phyloP scores from a whole-genome alignment of 2,113 vertebrate genomes.

The Archocentrus centrarchus region DNA sequence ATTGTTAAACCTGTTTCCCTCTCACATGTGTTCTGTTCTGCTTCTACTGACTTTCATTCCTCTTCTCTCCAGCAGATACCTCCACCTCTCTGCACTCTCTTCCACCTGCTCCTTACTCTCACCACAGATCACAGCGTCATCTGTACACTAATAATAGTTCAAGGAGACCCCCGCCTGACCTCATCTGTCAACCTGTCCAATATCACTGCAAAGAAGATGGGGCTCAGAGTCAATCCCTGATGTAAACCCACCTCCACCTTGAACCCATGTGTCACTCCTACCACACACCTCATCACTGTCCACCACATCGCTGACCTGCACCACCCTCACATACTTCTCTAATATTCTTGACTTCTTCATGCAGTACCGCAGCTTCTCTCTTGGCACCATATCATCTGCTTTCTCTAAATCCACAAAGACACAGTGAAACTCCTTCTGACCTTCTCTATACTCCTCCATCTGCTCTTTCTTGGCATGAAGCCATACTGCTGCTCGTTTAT shows the following conservation, averaged over 20 bases:
- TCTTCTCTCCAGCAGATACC: not conserved
- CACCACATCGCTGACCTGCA: not conserved
- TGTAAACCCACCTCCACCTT: not conserved
- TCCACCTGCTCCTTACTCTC: not conserved
- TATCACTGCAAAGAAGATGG: not conserved
- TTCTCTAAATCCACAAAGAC: not conserved
- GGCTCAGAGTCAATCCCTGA: not conserved
- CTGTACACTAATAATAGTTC: not conserved
- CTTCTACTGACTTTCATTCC: not conserved
- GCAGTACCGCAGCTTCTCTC: not conserved
- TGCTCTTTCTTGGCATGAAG: not conserved
- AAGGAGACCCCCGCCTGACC: fast-evolving
- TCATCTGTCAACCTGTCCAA: not conserved
- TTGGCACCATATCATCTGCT: not conserved
- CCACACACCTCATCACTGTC: not conserved
- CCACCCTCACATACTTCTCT: not conserved
- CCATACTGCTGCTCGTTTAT: not conserved
- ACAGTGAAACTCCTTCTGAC: not conserved
- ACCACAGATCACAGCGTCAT: not conserved
- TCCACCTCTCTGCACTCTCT: not conserved
- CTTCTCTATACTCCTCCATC: not conserved
- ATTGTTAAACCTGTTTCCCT: no score
- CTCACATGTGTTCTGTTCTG: not conserved
- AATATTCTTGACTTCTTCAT: not conserved
- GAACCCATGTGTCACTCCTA: not conserved